Percentiles rank a stretch among this genome's conserved stretches.
These are phyloP conservation scores for Schizopygopsis pylzovi DNA, from an alignment of 2,797 vertebrate species.

Conservation along the genomic window DNA sequence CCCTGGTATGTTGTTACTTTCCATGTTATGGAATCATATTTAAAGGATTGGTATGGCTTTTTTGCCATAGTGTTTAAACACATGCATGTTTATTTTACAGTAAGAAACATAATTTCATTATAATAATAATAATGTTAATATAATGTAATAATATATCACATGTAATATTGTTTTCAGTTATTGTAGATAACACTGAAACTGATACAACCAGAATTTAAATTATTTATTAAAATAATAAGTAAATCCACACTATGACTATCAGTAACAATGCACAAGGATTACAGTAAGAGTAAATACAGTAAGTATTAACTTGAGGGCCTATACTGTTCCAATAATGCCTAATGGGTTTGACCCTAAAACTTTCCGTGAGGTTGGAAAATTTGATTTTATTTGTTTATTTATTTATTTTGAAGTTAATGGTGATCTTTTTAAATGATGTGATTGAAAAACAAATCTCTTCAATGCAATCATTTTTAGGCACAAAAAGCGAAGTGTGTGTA, in stretches of 20 bases:
- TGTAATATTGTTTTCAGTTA: too few species aligned
- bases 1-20: too few species aligned
- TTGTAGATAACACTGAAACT: not conserved
- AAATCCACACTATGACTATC: slow-evolving; percentile 8
- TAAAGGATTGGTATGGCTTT: too few species aligned
- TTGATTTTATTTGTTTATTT: too few species aligned
- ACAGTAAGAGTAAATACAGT: not conserved
- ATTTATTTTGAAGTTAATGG: too few species aligned
- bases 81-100: not conserved
- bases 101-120: not conserved
- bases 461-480: not conserved
- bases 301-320: not conserved
- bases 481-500: not conserved
- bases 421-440: too few species aligned
- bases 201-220: not conserved
- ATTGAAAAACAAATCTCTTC: not conserved
- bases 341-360: not conserved
- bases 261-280: not conserved
- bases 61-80: too few species aligned
- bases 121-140: too few species aligned
- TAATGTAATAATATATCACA: too few species aligned
- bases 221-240: not conserved
- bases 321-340: not conserved
- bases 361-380: not conserved
- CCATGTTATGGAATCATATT: too few species aligned